Evolutionary conservation across 2,113 vertebrate genomes (phyloP), one percentile per base, ranked within the genome.

Genomic region (Aptenodytes patagonicus): DNA sequence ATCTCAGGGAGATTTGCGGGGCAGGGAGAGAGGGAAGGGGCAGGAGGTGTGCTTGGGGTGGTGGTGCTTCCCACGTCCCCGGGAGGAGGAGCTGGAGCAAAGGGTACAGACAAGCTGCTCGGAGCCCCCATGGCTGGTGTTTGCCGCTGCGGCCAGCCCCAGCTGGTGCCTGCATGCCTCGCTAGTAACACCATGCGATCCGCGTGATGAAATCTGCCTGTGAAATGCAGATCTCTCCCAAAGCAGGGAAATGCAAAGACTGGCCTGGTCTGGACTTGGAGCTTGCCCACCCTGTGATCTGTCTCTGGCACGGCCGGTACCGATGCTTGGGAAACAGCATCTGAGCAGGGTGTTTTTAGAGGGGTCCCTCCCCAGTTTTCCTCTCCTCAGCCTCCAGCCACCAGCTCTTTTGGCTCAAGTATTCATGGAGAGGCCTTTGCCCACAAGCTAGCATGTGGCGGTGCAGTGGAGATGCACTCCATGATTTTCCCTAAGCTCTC

Each of bases 131-230:
- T 29, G 29, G 32, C 42, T 65, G 87, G 51, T 38, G 28, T 57
- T 51, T 58, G 44, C 14, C 2, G 15, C 55, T 26, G 36, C 26
- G 26, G 20, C 24, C 3, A 1, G 13, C 36, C 7, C 18, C 54
- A 40, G 10, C 21, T 10, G 36, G 31, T 66, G 20, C 32, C 25
- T 51, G 17, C 8, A 2, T 24, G 36, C 22, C 36, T 58, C 1
- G 4, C 44, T 13, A 7, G 25, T 34, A 54, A 21, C 40, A 46
- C 44, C 21, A 9, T 0, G 4, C 0, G 0, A 17, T 26, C 24
- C 55, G 25, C 3, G 1, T 2, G 1, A 24, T 54, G 57, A 54
- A 21, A 64, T 25, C 73, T 52, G 25, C 38, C 80, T 13, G 34
- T 16, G 55, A 54, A 25, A n/a, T 1, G 3, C 31, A 42, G 57